Evolutionary conservation across 2,888 invertebrate genomes (phyloP).

Genomic region (Limnephilus rhombicus): DNA sequence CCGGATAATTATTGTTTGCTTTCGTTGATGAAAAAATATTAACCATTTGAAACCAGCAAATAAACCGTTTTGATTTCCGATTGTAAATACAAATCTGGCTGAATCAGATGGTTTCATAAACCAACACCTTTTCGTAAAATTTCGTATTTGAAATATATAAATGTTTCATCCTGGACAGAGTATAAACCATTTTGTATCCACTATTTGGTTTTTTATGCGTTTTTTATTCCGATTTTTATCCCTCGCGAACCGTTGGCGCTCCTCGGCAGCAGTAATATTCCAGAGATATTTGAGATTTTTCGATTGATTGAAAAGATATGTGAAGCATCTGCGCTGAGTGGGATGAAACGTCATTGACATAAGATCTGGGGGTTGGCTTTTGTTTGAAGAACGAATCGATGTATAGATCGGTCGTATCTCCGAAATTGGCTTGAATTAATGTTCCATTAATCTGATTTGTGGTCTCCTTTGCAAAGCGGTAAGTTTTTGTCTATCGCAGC

Average conservation of each 20-base stretch:
- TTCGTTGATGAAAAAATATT: neutral
- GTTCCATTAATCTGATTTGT: neutral
- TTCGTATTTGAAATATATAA: neutral
- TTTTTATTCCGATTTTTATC: slow-evolving; percentile 35
- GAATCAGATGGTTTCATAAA: neutral
- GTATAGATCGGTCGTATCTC: neutral
- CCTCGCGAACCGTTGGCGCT: slow-evolving; percentile 4
- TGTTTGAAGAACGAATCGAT: neutral
- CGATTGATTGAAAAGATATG: slow-evolving; percentile 32
- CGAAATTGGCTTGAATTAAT: neutral
- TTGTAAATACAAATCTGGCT: neutral
- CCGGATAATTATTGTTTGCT: neutral
- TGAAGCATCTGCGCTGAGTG: slow-evolving; percentile 3
- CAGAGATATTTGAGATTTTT: slow-evolving; percentile 5
- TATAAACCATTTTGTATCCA: neutral
- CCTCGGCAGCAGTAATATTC: neutral
- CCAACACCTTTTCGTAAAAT: neutral
- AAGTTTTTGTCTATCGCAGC: no score
- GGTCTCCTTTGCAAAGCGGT: no score
- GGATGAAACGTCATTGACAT: neutral
- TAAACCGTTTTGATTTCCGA: neutral
- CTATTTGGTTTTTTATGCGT: neutral
- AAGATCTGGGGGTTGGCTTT: neutral
- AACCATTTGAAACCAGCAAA: neutral
- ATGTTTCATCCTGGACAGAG: neutral